Evolutionary conservation across 2,888 invertebrate genomes (phyloP), one percentile per base, ranked within the genome.

Genomic region (Apotomis capreana): DNA sequence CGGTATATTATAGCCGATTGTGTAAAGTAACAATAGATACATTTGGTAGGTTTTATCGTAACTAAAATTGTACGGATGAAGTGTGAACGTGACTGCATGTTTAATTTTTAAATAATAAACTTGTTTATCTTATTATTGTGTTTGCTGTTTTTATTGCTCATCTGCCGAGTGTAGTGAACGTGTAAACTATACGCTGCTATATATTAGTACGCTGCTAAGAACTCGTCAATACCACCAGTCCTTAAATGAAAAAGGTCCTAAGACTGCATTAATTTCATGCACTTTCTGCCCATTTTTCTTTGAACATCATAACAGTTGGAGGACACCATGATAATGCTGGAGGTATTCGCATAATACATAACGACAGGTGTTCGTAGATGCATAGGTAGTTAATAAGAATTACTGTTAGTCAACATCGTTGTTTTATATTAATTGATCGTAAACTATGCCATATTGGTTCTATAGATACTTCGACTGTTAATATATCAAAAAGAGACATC

Each of bases 61-160:
- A 85, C 81, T 84, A 84, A 86, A 79, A 82, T 78, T 80, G 86
- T 86, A 83, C 83, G 89, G 76, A 78, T 86, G 89, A 84, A 78
- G 85, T 76, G 81, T 85, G 85, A 79, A 84, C 82, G 87, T 84
- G 87, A 83, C 79, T 79, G 84, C 79, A 80, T 81, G 80, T 86
- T 82, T 84, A 85, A 83, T 78, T 74, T 70, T 82, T 86, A 91
- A 68, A 72, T 68, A 72, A 91, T 92, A 93, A 92, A 92, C 87
- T 88, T 90, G 90, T 88, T 88, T 90, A 87, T 86, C 86, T 83
- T 84, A 90, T 85, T 86, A 84, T 80, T 70, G 73, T 87, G 83
- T 89, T 87, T 89, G 83, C 81, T 75, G 76, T 88, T 89, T 85
- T 85, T 85, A 85, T 89, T 88, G 83, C 78, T 81, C 78, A 76